Evolutionary conservation across 2,797 vertebrate genomes (phyloP).

Genomic region (Cephalopachus bancanus): DNA sequence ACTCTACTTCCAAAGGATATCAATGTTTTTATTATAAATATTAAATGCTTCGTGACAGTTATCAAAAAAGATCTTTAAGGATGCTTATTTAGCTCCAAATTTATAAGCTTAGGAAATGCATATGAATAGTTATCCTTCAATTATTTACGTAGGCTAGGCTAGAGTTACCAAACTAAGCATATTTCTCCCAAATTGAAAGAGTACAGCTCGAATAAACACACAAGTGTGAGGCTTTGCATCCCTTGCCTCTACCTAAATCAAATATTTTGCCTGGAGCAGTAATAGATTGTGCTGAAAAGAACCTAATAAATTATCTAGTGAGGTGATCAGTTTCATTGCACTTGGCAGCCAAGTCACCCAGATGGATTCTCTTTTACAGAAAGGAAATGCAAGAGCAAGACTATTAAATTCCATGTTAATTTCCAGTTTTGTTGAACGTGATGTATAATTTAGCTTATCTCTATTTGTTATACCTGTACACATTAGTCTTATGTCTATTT

Average conservation of each 20-base stretch:
- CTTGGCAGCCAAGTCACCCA: background rate
- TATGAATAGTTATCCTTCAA: background rate
- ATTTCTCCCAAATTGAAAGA: slow-evolving; percentile 58
- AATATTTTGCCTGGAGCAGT: slow-evolving; percentile 62
- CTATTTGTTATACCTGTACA: too few species aligned
- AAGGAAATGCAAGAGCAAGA: slow-evolving; percentile 23
- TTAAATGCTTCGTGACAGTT: slow-evolving; percentile 39
- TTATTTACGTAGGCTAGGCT: background rate
- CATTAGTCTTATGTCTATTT: background rate
- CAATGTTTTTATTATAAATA: slow-evolving; percentile 64
- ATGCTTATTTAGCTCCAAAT: slow-evolving; percentile 16
- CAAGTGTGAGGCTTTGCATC: background rate
- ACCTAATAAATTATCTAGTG: slow-evolving; percentile 72
- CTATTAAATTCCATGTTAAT: slow-evolving; percentile 17
- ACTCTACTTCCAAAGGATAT: slow-evolving; percentile 32
- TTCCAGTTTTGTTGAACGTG: slow-evolving; percentile 26
- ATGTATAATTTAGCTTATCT: slow-evolving; percentile 37
- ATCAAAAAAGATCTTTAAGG: background rate
- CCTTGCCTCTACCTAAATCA: slow-evolving; percentile 51
- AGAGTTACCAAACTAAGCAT: background rate
- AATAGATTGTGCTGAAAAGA: slow-evolving; percentile 56
- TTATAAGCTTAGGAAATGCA: background rate
- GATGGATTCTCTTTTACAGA: slow-evolving; percentile 4
- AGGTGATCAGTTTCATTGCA: slow-evolving; percentile 70
- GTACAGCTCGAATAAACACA: background rate